Conservation (phyloP, 2,797 vertebrate species). For the Esox lucius region DNA sequence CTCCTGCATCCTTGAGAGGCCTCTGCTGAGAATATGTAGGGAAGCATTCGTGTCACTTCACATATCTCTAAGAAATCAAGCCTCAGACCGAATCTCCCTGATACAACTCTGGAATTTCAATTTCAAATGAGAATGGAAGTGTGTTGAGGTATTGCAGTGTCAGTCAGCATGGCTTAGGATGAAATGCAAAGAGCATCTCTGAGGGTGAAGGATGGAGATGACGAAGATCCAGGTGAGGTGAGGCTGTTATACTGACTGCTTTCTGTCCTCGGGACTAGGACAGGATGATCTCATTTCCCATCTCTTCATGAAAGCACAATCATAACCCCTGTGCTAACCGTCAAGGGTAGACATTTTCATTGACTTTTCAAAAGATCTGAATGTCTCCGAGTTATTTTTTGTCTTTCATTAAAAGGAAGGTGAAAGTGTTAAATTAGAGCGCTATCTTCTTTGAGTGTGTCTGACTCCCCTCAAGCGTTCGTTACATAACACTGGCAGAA, state of each 20-base stretch:
- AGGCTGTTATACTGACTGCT: conserved; percentile 13
- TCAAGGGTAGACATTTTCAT: not conserved
- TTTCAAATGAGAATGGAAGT: conserved; percentile 15
- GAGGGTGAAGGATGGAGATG: conserved; percentile 15
- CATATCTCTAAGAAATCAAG: conserved; percentile 34
- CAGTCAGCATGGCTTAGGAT: conserved; percentile 16
- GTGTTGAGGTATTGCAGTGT: conserved; percentile 6
- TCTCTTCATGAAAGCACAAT: not conserved
- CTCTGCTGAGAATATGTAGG: conserved; percentile 31
- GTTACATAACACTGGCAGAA: not conserved
- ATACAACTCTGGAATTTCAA: conserved; percentile 28
- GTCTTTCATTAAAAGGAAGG: not conserved
- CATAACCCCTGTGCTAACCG: not conserved
- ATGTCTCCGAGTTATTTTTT: not conserved
- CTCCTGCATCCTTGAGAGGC: conserved; percentile 37
- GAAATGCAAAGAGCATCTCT: conserved; percentile 18
- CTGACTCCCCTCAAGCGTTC: not conserved
- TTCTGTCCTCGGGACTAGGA: not conserved
- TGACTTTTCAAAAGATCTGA: not conserved
- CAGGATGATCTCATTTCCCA: not conserved
- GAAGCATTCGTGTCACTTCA: conserved; percentile 39
- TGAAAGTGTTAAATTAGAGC: not conserved
- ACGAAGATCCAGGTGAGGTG: conserved; percentile 16
- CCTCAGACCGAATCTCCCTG: conserved; percentile 21
- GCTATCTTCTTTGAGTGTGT: not conserved